Evolutionary conservation across 1,140 invertebrate species (phyloP), one percentile per base, ranked within the genome.

Genomic region (Pogonomyrmex barbatus): DNA sequence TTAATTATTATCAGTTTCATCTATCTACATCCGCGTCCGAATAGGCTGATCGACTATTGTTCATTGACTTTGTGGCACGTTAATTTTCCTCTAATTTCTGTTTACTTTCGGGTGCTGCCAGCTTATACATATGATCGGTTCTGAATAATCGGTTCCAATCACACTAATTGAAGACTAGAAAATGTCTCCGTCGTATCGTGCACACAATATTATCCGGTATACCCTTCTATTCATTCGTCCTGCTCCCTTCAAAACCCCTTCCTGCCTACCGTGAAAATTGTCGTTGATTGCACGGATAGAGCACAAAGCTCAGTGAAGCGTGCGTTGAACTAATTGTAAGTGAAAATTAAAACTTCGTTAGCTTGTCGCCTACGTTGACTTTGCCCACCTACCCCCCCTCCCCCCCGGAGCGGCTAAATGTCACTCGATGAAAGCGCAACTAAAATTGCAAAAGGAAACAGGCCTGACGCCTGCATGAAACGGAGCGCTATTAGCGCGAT

Each of bases 291-390:
- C 68, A 60, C 12, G 68, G 24, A 83, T 83, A 83, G 68, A 83
- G 79, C 33, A 75, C 67, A 83, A 83, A 83, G 79, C 56, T 75
- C 68, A 83, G 54, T 75, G 82, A 30, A 78, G 73, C 82, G 47
- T 85, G 82, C 82, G 60, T 85, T n/a, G 82, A 67, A 85, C 36
- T 76, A 85, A 85, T 78, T 85, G 73, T 65, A 78, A 85, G 73
- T 85, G 70, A 85, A 85, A 85, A 85, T 77, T 76, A 85, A 85
- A 77, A 85, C 75, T 85, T 85, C 54, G 79, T 83, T 83, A 83
- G 79, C 68, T 36, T n/a, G 68, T 60, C 79, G 68, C 54, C 63
- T 81, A 81, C 79, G 68, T 83, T 75, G 79, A 75, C 68, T 83
- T 75, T 75, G 42, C 52, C 68, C 30, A 75, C 33, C 45, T 60